phyloP scores from a whole-genome alignment of 1,140 invertebrate species.

The Anoplolepis gracilipes region DNA sequence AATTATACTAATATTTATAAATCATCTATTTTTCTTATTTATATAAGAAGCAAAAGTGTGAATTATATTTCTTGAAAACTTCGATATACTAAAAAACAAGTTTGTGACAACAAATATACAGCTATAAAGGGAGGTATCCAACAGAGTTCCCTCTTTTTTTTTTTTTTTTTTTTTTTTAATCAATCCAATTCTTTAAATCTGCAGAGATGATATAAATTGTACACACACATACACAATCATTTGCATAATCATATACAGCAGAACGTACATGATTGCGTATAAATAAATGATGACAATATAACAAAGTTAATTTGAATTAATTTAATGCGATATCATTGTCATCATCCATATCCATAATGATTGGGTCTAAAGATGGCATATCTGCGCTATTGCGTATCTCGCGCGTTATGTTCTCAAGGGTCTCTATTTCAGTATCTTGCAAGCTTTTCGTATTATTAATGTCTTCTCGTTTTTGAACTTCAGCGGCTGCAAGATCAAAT shows the following conservation, averaged over 20 bases:
- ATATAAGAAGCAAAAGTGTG: neutral
- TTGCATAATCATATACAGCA: slow-evolving; percentile 10
- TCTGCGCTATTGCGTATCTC: slow-evolving; percentile 75
- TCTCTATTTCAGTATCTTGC: slow-evolving; percentile 54
- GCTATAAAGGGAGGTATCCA: neutral
- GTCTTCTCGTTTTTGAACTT: slow-evolving; percentile 58
- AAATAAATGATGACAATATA: neutral
- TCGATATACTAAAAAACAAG: neutral
- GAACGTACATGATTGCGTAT: neutral
- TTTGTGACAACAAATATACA: neutral
- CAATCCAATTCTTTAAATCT: neutral
- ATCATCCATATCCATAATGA: slow-evolving; percentile 34
- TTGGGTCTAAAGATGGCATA: slow-evolving; percentile 74
- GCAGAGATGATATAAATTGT: slow-evolving; percentile 1
- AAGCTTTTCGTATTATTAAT: neutral
- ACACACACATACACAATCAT: neutral
- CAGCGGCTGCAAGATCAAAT: slow-evolving; percentile 65
- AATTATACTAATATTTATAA: no score
- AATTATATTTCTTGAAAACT: slow-evolving; percentile 3
- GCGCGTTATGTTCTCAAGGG: slow-evolving; percentile 70
- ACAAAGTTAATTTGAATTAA: slow-evolving; percentile 36
- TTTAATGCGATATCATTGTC: slow-evolving; percentile 14
- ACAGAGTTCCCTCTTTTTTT: neutral
- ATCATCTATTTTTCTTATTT: neutral
- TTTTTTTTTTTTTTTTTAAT: no score